Conservation (phyloP, 2,797 vertebrate species). For the Anniella stebbinsi region DNA sequence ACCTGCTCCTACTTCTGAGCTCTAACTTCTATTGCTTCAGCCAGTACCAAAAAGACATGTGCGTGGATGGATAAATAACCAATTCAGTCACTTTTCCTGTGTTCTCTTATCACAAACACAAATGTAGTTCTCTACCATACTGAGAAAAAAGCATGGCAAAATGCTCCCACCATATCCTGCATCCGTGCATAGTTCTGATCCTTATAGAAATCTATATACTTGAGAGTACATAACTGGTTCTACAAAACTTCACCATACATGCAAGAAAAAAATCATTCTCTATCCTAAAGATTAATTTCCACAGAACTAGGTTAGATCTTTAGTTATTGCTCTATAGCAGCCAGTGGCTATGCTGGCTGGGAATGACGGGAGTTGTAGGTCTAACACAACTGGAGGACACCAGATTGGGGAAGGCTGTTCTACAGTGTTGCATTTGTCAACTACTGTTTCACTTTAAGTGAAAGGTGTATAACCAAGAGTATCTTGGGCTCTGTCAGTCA, state of each 20-base stretch:
- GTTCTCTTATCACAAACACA: not conserved
- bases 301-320: not conserved
- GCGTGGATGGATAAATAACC: not conserved
- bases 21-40: not conserved
- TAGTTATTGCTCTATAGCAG: not conserved
- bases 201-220: not conserved
- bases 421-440: not conserved
- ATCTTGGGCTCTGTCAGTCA: not conserved
- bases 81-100: not conserved
- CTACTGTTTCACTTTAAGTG: not conserved
- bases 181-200: not conserved
- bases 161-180: not conserved
- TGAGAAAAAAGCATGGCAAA: not conserved
- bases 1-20: too few relatives aligned
- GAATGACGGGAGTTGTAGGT: not conserved
- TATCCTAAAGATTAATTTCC: not conserved
- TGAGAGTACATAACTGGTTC: not conserved
- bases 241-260: not conserved
- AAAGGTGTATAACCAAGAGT: not conserved
- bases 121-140: not conserved
- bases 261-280: not conserved
- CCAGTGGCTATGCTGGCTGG: not conserved
- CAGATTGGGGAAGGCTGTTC: not conserved
- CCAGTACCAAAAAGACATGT: too few relatives aligned
- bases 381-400: not conserved